These are phyloP conservation scores for Oostethus manadensis DNA, from an alignment of 2,113 vertebrate species.

Conservation along the genomic window DNA sequence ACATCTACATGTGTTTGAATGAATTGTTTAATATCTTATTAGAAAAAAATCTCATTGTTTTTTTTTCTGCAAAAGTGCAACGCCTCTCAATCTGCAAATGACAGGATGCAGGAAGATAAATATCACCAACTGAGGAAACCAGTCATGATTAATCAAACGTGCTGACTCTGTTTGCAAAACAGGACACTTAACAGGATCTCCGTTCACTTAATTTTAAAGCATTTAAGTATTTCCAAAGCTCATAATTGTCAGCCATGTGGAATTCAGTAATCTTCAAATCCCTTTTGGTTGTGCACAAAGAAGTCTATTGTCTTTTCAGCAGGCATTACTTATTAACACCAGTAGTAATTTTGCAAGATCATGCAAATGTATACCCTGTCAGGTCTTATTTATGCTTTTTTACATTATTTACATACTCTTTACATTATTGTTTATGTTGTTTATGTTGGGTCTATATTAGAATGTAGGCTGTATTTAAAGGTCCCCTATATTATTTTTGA, in stretches of 20 bases:
- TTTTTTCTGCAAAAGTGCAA: constrained; percentile 27
- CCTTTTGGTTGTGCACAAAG: not conserved
- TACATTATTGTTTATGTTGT: too few relatives aligned
- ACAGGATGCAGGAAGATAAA: constrained; percentile 62
- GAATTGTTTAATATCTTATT: not conserved
- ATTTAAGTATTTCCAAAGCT: not conserved
- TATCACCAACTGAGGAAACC: constrained; percentile 43
- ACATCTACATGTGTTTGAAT: not conserved
- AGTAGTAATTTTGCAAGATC: too few relatives aligned
- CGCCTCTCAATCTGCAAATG: constrained; percentile 36
- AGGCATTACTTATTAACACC: not conserved
- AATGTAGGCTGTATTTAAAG: too few relatives aligned
- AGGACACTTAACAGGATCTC: constrained; percentile 11
- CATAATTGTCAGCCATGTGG: not conserved
- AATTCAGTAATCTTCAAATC: not conserved
- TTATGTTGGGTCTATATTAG: too few relatives aligned
- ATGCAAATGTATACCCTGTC: too few relatives aligned
- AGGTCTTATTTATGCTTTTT: too few relatives aligned
- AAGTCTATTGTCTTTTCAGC: not conserved
- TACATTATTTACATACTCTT: too few relatives aligned
- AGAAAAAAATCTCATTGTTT: not conserved
- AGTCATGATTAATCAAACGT: constrained; percentile 33
- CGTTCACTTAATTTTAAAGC: constrained; percentile 7
- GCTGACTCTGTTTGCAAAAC: constrained; percentile 29
- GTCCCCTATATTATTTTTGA: too few relatives aligned